Evolutionary conservation across 2,113 vertebrate genomes (phyloP), one percentile per base, ranked within the genome.

Genomic region (Lipophrys pholis): DNA sequence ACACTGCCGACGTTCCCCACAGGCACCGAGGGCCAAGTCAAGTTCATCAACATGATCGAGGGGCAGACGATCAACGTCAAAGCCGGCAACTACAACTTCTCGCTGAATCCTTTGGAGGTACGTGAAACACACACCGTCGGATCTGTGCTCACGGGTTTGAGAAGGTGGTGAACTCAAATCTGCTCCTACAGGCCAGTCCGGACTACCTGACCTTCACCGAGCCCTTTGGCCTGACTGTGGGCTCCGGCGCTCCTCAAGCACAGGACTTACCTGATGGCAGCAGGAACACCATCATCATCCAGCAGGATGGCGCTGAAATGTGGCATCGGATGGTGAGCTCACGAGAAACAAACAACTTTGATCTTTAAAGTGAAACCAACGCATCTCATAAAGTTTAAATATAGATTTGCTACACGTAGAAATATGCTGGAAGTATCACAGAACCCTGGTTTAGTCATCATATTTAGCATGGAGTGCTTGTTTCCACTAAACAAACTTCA

Each of bases 1-100:
- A 96, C 95, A 5, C 80, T 95, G 45, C 97, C 97, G 0, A 68
- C 45, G 8, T 98, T 98, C 82, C 96, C 97, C 9, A 49, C 64
- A 1, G 67, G 51, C 57, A 71, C 40, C 0, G 60, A 65, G 89
- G 40, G 8, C 17, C 97, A 99, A 89, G 73, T 92, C 6, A 96
- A 94, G 91, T 76, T 96, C 84, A 73, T 97, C 81, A 99, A 98
- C 82, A 45, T 95, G 61, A 70, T 87, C 0, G 7, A 63, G 52
- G 40, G 0, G 45, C 14, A 48, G 0, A 0, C 6, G 0, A 0
- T 91, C 11, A 0, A 11, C 0, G 7, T 92, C 16, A 1, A 0
- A 1, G 76, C 90, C 7, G 80, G 83, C 21, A 0, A 0, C 0
- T 0, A 40, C 0, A 0, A 0, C 0, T 1, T 81, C 8, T 51